Conservation (phyloP, 2,797 vertebrate species). For the Limnodromus scolopaceus region DNA sequence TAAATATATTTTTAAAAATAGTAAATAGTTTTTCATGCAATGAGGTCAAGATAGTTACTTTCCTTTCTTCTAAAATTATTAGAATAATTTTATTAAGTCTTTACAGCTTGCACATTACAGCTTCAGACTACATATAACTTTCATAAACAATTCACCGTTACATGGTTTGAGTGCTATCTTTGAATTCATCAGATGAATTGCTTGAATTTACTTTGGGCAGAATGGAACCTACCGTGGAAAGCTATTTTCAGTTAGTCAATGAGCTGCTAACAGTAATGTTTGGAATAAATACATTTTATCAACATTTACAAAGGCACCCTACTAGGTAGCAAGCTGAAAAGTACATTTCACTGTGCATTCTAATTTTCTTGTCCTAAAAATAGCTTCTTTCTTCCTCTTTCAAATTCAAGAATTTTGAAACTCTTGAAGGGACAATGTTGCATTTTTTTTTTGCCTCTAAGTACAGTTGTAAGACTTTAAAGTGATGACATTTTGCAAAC, state of each 20-base stretch:
- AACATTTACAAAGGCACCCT: constrained; percentile 21
- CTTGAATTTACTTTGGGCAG: neutral
- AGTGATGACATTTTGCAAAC: neutral
- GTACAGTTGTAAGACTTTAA: neutral
- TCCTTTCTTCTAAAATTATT: neutral
- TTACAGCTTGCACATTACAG: neutral
- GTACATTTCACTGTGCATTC: neutral
- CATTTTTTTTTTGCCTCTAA: neutral
- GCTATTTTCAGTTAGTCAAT: constrained; percentile 4
- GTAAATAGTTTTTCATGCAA: neutral
- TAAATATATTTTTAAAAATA: neutral
- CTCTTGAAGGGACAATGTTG: neutral
- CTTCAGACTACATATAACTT: neutral
- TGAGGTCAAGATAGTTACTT: neutral
- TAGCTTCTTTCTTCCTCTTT: neutral
- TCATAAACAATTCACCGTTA: neutral
- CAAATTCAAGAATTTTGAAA: neutral
- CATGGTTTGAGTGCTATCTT: neutral
- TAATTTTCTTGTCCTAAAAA: constrained; percentile 5
- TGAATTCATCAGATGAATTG: neutral
- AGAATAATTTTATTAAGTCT: neutral
- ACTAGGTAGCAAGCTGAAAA: neutral
- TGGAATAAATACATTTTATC: constrained; percentile 56
- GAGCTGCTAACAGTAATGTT: constrained; percentile 6
- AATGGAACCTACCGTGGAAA: neutral